These are phyloP conservation scores for Drosophila eohydei DNA, from an alignment of 2,888 invertebrate species.

Conservation along the genomic window DNA sequence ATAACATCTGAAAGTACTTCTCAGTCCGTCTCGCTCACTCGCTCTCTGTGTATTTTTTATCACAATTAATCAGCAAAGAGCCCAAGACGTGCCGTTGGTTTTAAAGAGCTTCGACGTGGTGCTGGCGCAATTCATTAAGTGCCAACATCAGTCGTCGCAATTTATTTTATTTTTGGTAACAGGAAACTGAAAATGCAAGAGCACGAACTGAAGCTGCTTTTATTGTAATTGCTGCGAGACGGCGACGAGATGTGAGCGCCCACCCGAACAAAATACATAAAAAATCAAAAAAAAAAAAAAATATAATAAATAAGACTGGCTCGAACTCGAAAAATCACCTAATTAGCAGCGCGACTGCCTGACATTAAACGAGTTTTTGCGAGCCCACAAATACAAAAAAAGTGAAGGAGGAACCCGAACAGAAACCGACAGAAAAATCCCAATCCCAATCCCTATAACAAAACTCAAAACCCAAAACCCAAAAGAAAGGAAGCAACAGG, in stretches of 20 bases:
- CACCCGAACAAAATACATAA: slow-evolving; percentile 45
- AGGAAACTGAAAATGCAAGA: slow-evolving; percentile 65
- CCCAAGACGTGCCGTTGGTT: slow-evolving; percentile 54
- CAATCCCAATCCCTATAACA: neutral
- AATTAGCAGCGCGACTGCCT: slow-evolving; percentile 44
- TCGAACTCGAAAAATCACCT: slow-evolving; percentile 33
- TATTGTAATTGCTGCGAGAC: slow-evolving; percentile 62
- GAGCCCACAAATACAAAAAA: slow-evolving; percentile 35
- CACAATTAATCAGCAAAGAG: slow-evolving; percentile 65
- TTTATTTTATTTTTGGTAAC: slow-evolving; percentile 70
- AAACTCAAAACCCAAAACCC: slow-evolving; percentile 1
- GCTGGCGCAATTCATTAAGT: slow-evolving; percentile 64
- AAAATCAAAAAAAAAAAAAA: slow-evolving; percentile 6
- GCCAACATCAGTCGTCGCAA: slow-evolving; percentile 57
- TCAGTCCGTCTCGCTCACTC: neutral
- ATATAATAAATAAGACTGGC: slow-evolving; percentile 60
- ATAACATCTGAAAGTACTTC: slow-evolving; percentile 33
- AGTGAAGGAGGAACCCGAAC: slow-evolving; percentile 29
- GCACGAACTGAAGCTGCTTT: slow-evolving; percentile 60
- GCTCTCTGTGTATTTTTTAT: slow-evolving; percentile 26
- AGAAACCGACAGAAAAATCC: slow-evolving; percentile 15
- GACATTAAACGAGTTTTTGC: slow-evolving; percentile 52
- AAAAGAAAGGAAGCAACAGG: slow-evolving; percentile 57
- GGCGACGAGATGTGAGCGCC: slow-evolving; percentile 41
- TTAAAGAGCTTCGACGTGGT: slow-evolving; percentile 49